Percentiles rank a stretch among this genome's conserved stretches.
Evolutionary conservation across 2,113 vertebrate genomes (phyloP).

Genomic region (Rhinolophus ferrumequinum): DNA sequence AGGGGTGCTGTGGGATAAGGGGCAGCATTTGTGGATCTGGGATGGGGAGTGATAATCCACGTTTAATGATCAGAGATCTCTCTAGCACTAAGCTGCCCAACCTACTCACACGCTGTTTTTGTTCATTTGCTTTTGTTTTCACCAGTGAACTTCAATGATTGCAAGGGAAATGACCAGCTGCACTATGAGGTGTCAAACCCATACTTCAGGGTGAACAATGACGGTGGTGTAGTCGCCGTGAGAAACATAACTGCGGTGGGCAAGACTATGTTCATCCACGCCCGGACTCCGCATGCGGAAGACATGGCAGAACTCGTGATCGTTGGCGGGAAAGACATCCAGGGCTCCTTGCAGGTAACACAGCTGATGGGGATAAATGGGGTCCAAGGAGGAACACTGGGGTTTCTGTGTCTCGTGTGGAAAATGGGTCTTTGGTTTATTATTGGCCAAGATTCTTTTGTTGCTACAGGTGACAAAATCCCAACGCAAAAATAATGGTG

Average conservation of each 20-base stretch:
- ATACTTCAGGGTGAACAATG: conserved; percentile 89
- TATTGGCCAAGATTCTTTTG: not conserved
- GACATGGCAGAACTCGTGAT: conserved; percentile 93
- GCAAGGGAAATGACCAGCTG: conserved; percentile 91
- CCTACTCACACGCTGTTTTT: not conserved
- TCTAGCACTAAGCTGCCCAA: not conserved
- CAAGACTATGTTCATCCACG: conserved; percentile 90
- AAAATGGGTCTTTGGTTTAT: not conserved
- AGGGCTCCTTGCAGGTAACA: conserved; percentile 89
- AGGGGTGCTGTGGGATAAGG: not conserved
- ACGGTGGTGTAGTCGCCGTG: conserved; percentile 88
- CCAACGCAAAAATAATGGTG: not conserved
- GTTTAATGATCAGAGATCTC: not conserved
- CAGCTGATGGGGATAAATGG: not conserved
- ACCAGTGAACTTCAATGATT: conserved; percentile 95
- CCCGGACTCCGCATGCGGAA: conserved; percentile 87
- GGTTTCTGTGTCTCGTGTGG: not conserved
- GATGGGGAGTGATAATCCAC: no score
- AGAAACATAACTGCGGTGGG: conserved; percentile 85
- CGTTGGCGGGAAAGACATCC: conserved; percentile 83
- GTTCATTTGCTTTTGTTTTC: conserved; percentile 4
- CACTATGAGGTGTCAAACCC: conserved; percentile 93
- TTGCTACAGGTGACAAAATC: not conserved
- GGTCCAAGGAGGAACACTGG: not conserved
- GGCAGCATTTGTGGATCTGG: not conserved